These are phyloP conservation scores for Notodonta dromedarius DNA, from an alignment of 2,888 invertebrate genomes.

Conservation along the genomic window DNA sequence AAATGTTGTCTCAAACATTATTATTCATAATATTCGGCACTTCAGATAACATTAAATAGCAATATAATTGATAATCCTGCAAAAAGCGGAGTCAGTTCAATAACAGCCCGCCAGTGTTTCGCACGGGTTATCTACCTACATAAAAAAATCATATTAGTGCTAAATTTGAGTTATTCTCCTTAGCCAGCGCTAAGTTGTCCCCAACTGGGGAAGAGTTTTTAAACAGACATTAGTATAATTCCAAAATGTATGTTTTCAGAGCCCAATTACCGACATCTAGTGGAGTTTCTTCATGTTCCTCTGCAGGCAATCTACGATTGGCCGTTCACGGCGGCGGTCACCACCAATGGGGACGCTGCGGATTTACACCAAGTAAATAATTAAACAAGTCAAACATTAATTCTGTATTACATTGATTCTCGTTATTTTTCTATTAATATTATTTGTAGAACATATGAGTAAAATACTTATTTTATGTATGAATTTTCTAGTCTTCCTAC, in stretches of 20 bases:
- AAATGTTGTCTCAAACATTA: not conserved
- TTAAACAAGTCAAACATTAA: slow-evolving; percentile 30
- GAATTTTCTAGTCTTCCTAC: slow-evolving; percentile 43
- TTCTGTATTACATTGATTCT: slow-evolving; percentile 28
- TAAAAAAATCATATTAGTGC: too few relatives aligned
- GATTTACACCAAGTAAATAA: slow-evolving; percentile 43
- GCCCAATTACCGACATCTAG: slow-evolving; percentile 91
- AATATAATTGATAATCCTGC: too few relatives aligned
- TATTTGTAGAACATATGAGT: slow-evolving; percentile 31
- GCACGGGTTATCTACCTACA: too few relatives aligned
- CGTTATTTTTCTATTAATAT: slow-evolving; percentile 33
- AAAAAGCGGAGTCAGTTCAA: too few relatives aligned
- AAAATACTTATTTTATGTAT: slow-evolving; percentile 34
- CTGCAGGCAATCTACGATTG: slow-evolving; percentile 91
- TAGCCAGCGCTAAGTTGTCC: too few relatives aligned
- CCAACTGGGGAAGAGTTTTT: too few relatives aligned
- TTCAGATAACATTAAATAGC: too few relatives aligned
- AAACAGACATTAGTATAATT: slow-evolving; percentile 36
- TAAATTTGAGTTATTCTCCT: too few relatives aligned
- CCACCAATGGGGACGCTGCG: slow-evolving; percentile 66
- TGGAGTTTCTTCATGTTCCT: slow-evolving; percentile 94
- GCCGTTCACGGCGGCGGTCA: slow-evolving; percentile 60
- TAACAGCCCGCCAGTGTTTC: too few relatives aligned
- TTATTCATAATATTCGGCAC: not conserved
- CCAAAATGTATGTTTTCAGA: slow-evolving; percentile 81